Base-by-base conservation (phyloP, 2,797 vertebrate species). In the Dendrocincla tyrannina region DNA sequence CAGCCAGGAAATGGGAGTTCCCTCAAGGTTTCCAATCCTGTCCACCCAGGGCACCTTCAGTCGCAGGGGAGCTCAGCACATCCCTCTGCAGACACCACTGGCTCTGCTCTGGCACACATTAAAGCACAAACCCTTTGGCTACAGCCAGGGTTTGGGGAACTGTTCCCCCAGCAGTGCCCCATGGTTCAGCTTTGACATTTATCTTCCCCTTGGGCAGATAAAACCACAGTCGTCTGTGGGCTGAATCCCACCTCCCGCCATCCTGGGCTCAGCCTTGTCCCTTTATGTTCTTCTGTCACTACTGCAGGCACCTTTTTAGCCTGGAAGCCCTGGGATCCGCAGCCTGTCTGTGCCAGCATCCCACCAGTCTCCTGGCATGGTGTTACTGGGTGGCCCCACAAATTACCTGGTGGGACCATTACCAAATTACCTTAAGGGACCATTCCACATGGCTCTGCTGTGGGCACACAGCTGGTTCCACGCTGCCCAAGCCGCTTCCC, bases 341-440 rank as follows among this genome's bases (percentile, higher is more conserved):
- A 81, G 52, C 68, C 32, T 22, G n/a, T 13, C 27, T 0, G 0
- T 53, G 58, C 37, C 4, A 0, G 44, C 12, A 2, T 37, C 39
- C 35, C 25, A 2, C 11, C 10, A 5, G 60, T 14, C 28, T 60
- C 60, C n/a, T 24, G 3, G 47, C 62, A 32, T 0, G 0, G 19
- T 49, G 66, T 33, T 27, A 12, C 19, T 0, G 3, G 35, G 32
- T 8, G 11, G 53, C 56, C 66, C 33, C 74, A 63, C 73, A 49
- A 64, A 27, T 58, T 11, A 32, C 8, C n/a, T 1, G 0, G 22
- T 42, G 59, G 47, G 55, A 30, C 73, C 78, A 49, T 33, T 63
- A 46, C 44, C 20, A 46, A 22, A 46, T 46, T 46, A 46, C 44
- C 44, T 46, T 46, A 64, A 84, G 32, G 23, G 17, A 25, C 30